Percentiles rank a stretch among this genome's conserved stretches.
These are phyloP conservation scores for Poeciliopsis prolifica DNA, from an alignment of 2,113 vertebrate species.

Conservation along the genomic window DNA sequence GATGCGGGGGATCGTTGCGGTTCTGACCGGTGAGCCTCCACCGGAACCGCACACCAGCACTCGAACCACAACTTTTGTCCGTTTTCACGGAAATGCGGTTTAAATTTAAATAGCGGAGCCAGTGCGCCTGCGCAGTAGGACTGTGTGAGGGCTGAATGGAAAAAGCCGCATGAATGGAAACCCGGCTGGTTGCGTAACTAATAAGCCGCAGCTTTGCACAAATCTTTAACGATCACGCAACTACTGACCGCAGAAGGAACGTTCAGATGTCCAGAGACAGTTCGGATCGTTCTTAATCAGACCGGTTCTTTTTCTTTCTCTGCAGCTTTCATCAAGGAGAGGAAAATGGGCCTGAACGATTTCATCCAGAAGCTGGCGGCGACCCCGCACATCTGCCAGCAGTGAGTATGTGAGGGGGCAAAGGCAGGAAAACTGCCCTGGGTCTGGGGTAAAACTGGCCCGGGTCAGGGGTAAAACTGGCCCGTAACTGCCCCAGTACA, in stretches of 20 bases:
- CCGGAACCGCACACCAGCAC: too few species aligned
- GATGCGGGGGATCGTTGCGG: conserved; percentile 80
- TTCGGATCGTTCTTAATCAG: neutral
- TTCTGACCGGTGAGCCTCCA: conserved; percentile 77
- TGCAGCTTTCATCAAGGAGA: conserved; percentile 85
- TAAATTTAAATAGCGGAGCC: neutral
- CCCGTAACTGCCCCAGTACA: too few species aligned
- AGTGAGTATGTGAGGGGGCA: conserved; percentile 72
- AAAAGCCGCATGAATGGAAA: conserved; percentile 37
- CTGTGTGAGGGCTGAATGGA: conserved; percentile 1
- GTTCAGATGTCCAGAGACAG: neutral
- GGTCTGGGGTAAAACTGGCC: neutral
- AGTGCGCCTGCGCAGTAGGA: neutral
- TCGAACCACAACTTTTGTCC: neutral
- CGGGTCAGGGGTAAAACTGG: neutral
- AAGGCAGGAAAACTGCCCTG: too few species aligned
- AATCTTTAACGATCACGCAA: neutral
- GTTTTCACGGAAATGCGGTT: neutral
- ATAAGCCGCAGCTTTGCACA: conserved; percentile 53
- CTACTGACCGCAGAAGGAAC: neutral
- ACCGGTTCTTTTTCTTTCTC: conserved; percentile 1
- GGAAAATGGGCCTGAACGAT: conserved; percentile 85
- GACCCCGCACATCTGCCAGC: conserved; percentile 82
- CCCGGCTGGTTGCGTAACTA: conserved; percentile 67
- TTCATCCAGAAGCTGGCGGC: conserved; percentile 84